Evolutionary conservation across 2,888 invertebrate species (phyloP).

Genomic region (Drosophila antonietae): DNA sequence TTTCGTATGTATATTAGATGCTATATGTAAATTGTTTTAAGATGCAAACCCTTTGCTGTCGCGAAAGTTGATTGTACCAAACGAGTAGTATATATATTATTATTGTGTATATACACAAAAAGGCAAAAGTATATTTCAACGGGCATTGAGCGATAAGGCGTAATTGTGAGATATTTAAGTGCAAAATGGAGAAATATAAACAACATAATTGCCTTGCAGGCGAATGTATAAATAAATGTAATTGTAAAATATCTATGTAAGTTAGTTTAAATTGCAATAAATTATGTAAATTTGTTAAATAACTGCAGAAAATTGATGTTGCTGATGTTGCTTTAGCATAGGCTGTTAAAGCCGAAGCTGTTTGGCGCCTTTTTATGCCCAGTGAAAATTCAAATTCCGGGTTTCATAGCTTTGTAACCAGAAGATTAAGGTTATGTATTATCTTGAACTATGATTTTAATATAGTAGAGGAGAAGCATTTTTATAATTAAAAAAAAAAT

Average conservation of each 20-base stretch:
- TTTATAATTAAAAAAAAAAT: neutral
- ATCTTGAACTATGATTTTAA: neutral
- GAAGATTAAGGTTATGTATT: too few relatives aligned
- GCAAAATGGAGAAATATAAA: neutral
- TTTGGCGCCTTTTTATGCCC: neutral
- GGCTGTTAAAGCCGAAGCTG: neutral
- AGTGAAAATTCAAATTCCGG: neutral
- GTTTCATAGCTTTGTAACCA: too few relatives aligned
- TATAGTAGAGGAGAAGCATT: neutral
- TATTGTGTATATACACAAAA: constrained; percentile 1
- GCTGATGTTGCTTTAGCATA: neutral
- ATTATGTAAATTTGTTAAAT: constrained; percentile 19
- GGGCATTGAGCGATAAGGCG: constrained; percentile 23
- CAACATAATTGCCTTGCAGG: neutral
- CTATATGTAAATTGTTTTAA: constrained; percentile 1
- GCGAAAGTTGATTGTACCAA: constrained; percentile 8
- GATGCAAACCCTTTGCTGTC: neutral
- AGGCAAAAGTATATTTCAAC: neutral
- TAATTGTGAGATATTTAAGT: constrained; percentile 11
- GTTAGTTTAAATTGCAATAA: constrained; percentile 14
- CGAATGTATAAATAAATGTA: constrained; percentile 2
- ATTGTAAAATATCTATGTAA: neutral
- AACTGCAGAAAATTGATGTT: neutral
- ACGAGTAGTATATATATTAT: neutral
- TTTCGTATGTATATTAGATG: constrained; percentile 13